These are phyloP conservation scores for Therioaphis trifolii DNA, from an alignment of 2,888 invertebrate species.

Conservation along the genomic window DNA sequence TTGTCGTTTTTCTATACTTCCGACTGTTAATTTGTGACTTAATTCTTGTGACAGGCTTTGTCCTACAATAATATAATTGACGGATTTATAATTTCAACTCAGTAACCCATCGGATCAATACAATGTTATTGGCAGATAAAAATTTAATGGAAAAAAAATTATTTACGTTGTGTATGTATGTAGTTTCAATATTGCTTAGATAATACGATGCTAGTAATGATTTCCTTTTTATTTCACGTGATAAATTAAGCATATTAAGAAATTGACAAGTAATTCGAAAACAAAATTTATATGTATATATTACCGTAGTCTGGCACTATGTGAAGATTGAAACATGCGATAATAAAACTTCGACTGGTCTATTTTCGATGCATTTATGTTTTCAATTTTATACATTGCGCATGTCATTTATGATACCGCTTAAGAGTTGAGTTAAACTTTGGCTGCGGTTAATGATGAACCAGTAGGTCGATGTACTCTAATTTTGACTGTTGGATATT, in stretches of 20 bases:
- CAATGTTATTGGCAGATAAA: not conserved
- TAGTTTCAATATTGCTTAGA: constrained; percentile 18
- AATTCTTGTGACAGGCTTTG: not conserved
- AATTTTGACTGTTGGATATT: constrained; percentile 15
- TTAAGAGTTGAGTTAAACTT: constrained; percentile 5
- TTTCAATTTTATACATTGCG: not conserved
- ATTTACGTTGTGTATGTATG: not conserved
- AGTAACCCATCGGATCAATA: not conserved
- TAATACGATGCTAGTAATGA: not conserved
- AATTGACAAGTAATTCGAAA: constrained; percentile 18
- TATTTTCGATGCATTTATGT: not conserved
- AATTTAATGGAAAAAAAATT: constrained; percentile 28
- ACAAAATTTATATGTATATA: not conserved
- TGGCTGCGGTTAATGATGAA: not conserved
- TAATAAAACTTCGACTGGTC: not conserved
- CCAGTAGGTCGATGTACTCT: constrained; percentile 27
- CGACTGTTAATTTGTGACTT: not conserved
- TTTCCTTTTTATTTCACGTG: not conserved
- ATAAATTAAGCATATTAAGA: constrained; percentile 9
- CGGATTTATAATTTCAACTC: not conserved
- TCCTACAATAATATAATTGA: not conserved
- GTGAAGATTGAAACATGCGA: not conserved
- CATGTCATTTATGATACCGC: not conserved
- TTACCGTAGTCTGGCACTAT: not conserved
- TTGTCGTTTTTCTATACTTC: not conserved